Evolutionary conservation across 2,888 invertebrate species (phyloP), one percentile per base, ranked within the genome.

Genomic region (Cosmia trapezina): DNA sequence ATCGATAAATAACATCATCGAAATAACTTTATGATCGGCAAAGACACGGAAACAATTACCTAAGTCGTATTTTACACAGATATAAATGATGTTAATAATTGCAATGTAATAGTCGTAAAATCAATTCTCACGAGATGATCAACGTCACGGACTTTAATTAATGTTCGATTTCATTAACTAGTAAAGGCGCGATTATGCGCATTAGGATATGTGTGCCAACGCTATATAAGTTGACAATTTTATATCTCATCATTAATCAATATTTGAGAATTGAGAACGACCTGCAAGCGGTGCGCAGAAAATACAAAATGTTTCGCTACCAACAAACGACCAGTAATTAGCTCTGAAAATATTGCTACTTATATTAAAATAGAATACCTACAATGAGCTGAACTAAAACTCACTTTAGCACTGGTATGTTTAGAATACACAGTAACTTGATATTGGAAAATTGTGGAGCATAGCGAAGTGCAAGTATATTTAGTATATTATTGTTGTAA

Each of bases 321-420:
- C 19, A 73, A 64, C 74, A 79, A 83, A 78, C 69, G 62, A 67
- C 68, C 37, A 79, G 80, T 56, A 83, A 80, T 83, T 80, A 83
- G 67, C 80, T 57, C 63, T 79, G 56, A 68, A 83, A 80, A 79
- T 83, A 68, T 64, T 78, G 72, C 54, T 33, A 76, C 81, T 81
- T 53, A 76, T 64, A 81, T 81, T 76, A 67, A 79, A 79, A 83
- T 83, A 83, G 83, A 82, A 78, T 37, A 82, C n/a, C 19, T 33
- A 81, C 65, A 83, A 51, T 54, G 62, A 66, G 62, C 56, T 72
- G 51, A 59, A 60, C 66, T 72, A 56, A 59, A 82, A 67, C 63
- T 63, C 53, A 71, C 28, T 67, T 63, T 68, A 73, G 66, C 63
- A 54, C 49, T 37, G 47, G 28, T 64, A 69, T 67, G 70, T 76